Conservation (phyloP, 1,140 invertebrate genomes). For the Periplaneta americana region DNA sequence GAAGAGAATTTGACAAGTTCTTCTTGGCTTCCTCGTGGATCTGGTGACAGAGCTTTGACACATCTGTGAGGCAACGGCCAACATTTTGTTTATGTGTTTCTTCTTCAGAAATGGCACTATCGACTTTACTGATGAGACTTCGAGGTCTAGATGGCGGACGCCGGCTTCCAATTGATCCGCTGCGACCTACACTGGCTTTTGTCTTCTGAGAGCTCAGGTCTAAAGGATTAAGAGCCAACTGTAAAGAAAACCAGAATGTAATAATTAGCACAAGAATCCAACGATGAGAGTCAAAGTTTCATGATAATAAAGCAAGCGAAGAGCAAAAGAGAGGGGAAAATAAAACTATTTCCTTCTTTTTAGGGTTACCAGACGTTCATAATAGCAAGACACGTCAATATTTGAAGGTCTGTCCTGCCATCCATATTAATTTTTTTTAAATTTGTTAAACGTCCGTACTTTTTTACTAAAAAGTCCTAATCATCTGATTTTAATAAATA, state of each 20-base stretch:
- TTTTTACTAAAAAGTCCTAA: no score
- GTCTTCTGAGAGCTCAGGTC: conserved; percentile 43
- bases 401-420: no score
- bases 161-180: conserved; percentile 37
- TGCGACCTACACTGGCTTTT: conserved; percentile 42
- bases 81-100: background rate
- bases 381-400: no score
- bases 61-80: conserved; percentile 26
- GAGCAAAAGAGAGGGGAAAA: no score
- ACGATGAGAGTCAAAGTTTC: no score
- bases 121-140: background rate
- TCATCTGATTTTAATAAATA: no score
- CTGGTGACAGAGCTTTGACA: conserved; percentile 38
- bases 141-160: conserved; percentile 41
- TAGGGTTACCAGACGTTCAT: no score
- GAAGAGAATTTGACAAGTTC: background rate
- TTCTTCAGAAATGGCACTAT: conserved; percentile 4
- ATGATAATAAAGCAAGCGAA: no score
- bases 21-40: conserved; percentile 33
- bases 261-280: no score
- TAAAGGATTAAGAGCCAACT: conserved; percentile 44
- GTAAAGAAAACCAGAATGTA: conserved; percentile 32
- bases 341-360: no score
- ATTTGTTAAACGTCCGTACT: no score
- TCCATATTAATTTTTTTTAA: no score